These are phyloP conservation scores for Drosophila nigritarsus DNA, from an alignment of 2,888 invertebrate species.

Conservation along the genomic window DNA sequence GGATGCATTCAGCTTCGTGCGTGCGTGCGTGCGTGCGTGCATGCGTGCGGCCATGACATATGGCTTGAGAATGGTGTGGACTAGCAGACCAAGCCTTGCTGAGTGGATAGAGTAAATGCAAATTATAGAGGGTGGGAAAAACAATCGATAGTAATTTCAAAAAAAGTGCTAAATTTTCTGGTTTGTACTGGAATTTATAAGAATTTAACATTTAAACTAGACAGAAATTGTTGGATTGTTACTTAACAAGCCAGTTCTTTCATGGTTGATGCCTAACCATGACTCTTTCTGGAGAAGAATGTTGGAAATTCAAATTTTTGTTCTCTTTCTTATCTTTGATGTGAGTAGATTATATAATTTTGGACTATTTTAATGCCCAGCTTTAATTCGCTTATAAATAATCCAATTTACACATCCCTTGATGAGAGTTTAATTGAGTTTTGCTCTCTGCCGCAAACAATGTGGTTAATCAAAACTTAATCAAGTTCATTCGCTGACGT, in stretches of 20 bases:
- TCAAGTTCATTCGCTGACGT: slow-evolving; percentile 31
- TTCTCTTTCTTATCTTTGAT: neutral
- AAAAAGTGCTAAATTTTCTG: neutral
- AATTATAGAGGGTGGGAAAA: neutral
- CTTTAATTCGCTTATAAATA: neutral
- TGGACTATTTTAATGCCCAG: neutral
- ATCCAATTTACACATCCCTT: slow-evolving; percentile 4
- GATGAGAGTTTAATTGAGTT: slow-evolving; percentile 3
- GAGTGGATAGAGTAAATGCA: slow-evolving; percentile 29
- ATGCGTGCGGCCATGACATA: slow-evolving; percentile 52
- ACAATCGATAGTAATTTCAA: slow-evolving; percentile 18
- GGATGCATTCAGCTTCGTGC: slow-evolving; percentile 55
- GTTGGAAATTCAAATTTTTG: neutral
- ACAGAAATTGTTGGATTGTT: neutral
- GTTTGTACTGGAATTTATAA: neutral
- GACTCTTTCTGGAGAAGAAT: neutral
- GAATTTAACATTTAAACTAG: neutral
- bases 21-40: neutral
- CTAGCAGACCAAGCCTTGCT: slow-evolving; percentile 17
- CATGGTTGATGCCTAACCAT: neutral
- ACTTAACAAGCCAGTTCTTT: neutral
- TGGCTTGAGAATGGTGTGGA: slow-evolving; percentile 47
- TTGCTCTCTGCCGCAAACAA: neutral
- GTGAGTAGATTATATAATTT: neutral
- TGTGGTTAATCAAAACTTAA: slow-evolving; percentile 25